A percentile compares a stretch with the other conserved stretches of the same genome.
Evolutionary conservation across 2,888 invertebrate genomes (phyloP).

Genomic region (Agrotis clavis): DNA sequence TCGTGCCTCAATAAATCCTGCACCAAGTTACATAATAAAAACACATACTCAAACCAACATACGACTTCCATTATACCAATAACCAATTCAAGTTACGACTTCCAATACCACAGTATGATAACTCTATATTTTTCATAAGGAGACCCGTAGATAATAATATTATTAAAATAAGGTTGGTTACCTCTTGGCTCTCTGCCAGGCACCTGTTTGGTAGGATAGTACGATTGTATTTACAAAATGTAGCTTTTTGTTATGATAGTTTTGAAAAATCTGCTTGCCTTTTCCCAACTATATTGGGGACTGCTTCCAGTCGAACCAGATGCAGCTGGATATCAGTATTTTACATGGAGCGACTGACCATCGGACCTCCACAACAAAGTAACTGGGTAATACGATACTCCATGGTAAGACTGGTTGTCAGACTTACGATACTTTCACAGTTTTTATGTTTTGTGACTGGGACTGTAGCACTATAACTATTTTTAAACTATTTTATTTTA

Average conservation of each 20-base stretch:
- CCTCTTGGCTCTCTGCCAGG: conserved; percentile 28
- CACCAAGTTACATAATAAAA: neutral
- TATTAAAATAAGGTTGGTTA: conserved; percentile 43
- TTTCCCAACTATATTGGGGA: no score
- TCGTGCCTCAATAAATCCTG: no score
- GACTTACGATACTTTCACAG: no score
- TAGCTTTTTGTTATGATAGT: neutral
- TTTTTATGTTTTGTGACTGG: no score
- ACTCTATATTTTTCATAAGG: conserved; percentile 46
- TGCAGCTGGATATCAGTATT: no score
- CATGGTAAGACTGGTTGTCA: no score
- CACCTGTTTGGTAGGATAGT: conserved; percentile 33
- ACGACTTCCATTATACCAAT: conserved; percentile 12
- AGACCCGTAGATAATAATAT: conserved; percentile 36
- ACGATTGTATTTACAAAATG: conserved; percentile 27
- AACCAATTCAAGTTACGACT: conserved; percentile 13
- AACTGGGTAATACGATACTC: no score
- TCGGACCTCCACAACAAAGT: no score
- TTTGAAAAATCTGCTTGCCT: neutral
- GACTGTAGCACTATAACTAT: no score
- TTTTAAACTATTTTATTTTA: no score
- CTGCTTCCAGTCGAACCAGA: no score
- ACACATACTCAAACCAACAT: neutral
- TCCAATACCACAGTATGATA: conserved; percentile 38
- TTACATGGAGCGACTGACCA: no score